phyloP scores from a whole-genome alignment of 2,888 invertebrate genomes.

The Tipula helvola region DNA sequence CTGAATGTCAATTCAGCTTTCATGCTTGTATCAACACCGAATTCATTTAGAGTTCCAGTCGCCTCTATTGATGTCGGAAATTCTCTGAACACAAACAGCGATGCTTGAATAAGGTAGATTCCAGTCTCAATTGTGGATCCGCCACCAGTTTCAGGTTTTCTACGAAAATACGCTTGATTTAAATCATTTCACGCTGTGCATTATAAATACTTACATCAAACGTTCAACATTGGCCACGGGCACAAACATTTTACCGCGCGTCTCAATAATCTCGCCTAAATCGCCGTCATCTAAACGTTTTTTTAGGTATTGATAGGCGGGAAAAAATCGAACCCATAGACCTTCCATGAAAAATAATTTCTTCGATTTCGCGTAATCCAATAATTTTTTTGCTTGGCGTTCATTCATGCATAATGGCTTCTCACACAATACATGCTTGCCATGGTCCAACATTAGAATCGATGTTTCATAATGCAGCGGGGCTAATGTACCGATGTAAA shows the following conservation, averaged over 20 bases:
- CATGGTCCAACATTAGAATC: slow-evolving; percentile 61
- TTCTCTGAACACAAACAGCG: slow-evolving; percentile 54
- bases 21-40: slow-evolving; percentile 52
- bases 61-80: slow-evolving; percentile 57
- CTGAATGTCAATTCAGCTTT: slow-evolving; percentile 27
- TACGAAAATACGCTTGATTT: neutral
- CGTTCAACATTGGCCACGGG: slow-evolving; percentile 41
- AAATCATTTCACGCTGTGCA: neutral
- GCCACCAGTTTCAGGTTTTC: slow-evolving; percentile 61
- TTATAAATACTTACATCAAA: slow-evolving; percentile 23
- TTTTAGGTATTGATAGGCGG: slow-evolving; percentile 56
- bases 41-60: slow-evolving; percentile 52
- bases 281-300: slow-evolving; percentile 50
- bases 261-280: slow-evolving; percentile 57
- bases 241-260: slow-evolving; percentile 57
- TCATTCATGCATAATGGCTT: slow-evolving; percentile 76
- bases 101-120: slow-evolving; percentile 60
- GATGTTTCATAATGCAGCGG: slow-evolving; percentile 58
- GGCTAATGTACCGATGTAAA: slow-evolving; percentile 70
- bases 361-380: slow-evolving; percentile 53
- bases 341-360: slow-evolving; percentile 78
- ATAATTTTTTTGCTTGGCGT: slow-evolving; percentile 56
- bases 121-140: slow-evolving; percentile 67
- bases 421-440: slow-evolving; percentile 83
- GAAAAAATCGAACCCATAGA: slow-evolving; percentile 76